A percentile compares a stretch with the other conserved stretches of the same genome.
Evolutionary conservation across 2,888 invertebrate species (phyloP).

Genomic region (Agriotes lineatus): DNA sequence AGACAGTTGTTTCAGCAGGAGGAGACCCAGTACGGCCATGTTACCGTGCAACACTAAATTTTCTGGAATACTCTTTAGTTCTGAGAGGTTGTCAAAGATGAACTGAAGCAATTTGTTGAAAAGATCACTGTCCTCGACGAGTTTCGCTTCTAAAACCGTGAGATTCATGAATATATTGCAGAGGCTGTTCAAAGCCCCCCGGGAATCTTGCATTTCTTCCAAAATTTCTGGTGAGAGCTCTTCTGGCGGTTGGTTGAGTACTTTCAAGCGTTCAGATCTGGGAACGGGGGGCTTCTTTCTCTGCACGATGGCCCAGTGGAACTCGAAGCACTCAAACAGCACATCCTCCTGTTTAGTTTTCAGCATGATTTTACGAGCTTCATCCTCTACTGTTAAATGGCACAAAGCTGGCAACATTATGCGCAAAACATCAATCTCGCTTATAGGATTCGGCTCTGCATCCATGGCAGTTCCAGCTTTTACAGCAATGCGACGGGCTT

Average conservation of each 20-base stretch:
- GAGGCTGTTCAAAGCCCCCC: slow-evolving; percentile 87
- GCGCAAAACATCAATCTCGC: slow-evolving; percentile 78
- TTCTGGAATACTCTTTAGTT: slow-evolving; percentile 84
- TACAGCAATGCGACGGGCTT: slow-evolving; percentile 77
- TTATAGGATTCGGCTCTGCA: slow-evolving; percentile 59
- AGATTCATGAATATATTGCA: slow-evolving; percentile 95
- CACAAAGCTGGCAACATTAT: slow-evolving; percentile 90
- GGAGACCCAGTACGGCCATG: slow-evolving; percentile 83
- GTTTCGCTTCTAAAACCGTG: slow-evolving; percentile 86
- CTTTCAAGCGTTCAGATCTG: slow-evolving; percentile 82
- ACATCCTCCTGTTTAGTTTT: slow-evolving; percentile 84
- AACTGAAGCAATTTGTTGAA: slow-evolving; percentile 88
- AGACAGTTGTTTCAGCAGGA: slow-evolving; percentile 86
- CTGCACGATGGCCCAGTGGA: slow-evolving; percentile 89
- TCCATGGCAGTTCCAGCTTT: slow-evolving; percentile 69
- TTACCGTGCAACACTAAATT: slow-evolving; percentile 90
- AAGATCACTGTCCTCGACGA: slow-evolving; percentile 81
- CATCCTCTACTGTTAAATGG: slow-evolving; percentile 92
- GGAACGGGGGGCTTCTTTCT: slow-evolving; percentile 87
- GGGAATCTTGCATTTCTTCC: slow-evolving; percentile 87
- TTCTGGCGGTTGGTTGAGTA: slow-evolving; percentile 80
- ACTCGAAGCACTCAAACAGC: slow-evolving; percentile 82
- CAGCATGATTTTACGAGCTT: slow-evolving; percentile 83
- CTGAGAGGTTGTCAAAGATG: slow-evolving; percentile 86
- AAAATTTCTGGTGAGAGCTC: slow-evolving; percentile 80